Base-by-base conservation (phyloP, 2,888 invertebrate genomes). In the Temnothorax ravouxi region DNA sequence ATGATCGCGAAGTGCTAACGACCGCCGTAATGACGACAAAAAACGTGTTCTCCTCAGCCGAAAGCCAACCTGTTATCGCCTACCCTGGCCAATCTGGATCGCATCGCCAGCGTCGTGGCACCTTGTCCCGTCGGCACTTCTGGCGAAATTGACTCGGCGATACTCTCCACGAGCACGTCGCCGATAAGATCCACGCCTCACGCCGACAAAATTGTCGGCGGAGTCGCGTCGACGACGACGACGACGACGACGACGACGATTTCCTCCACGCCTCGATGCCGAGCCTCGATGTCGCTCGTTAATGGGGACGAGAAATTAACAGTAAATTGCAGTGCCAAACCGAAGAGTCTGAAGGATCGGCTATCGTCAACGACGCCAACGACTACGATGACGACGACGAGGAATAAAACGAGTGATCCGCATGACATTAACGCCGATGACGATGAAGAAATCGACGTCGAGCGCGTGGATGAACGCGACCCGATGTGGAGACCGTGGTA, bases 401-500 rank as follows among this genome's bases (percentile, higher is more conserved):
- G 64, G 29, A 84, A 52, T 25, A 92, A 88, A 86, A 71, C 56
- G 11, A 81, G 71, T 2, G 84, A 84, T 6, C 71, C 38, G 56
- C 79, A 87, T 52, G 44, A 71, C 5, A 79, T 88, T 13, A 87
- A 80, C 15, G 74, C 74, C 15, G 93, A 94, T 5, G 94, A 94
- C 61, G 94, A 95, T 13, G 94, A 94, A 83, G 94, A 94, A 83
- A 94, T 95, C 56, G 95, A 95, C 72, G 94, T 95, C 15, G 95
- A 94, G 84, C 91, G 90, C 47, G 91, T 94, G 15, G 94, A 95
- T 59, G 94, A 94, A 52, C 90, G 88, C 21, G 94, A 94, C 85
- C 93, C 94, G 3, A 94, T 95, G 94, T 95, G 95, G 95, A 92
- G 95, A 87, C 95, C 95, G 3, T 95, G 95, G 95, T 95, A 92